Percentiles rank a stretch among this genome's conserved stretches.
Evolutionary conservation across 2,888 invertebrate genomes (phyloP).

Genomic region (Oasisia sp.): DNA sequence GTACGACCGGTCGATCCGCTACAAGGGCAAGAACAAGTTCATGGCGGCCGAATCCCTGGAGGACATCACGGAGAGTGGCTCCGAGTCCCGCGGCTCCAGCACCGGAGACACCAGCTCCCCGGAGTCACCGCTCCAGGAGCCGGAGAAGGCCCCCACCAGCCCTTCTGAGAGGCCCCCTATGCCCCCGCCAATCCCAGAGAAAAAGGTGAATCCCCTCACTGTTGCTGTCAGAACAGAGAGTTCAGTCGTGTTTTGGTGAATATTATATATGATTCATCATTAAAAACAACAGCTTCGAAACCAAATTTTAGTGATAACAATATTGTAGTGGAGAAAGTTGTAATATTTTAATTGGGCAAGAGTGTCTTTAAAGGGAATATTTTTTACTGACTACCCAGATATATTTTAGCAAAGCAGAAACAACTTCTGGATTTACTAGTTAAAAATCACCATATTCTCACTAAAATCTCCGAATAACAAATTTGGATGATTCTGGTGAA

Average conservation of each 20-base stretch:
- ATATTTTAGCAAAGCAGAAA: not conserved
- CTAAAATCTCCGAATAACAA: too few relatives aligned
- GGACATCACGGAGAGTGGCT: slow-evolving; percentile 29
- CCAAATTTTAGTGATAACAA: too few relatives aligned
- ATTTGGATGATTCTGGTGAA: too few relatives aligned
- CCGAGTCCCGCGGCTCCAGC: slow-evolving; percentile 20
- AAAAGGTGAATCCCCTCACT: not conserved
- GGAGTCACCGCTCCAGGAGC: not conserved
- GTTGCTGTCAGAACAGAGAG: too few relatives aligned
- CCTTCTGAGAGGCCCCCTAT: not conserved
- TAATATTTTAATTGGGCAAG: too few relatives aligned
- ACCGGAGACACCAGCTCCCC: not conserved
- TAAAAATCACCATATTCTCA: too few relatives aligned
- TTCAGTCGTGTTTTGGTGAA: too few relatives aligned
- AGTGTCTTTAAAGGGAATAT: not conserved
- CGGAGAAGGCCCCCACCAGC: not conserved
- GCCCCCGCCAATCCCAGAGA: not conserved
- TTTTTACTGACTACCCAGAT: not conserved
- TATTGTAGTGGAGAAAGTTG: too few relatives aligned
- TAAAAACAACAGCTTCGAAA: too few relatives aligned
- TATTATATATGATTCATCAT: too few relatives aligned
- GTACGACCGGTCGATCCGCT: slow-evolving; percentile 72
- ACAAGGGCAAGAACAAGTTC: slow-evolving; percentile 31
- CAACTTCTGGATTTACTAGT: not conserved
- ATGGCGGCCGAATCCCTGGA: slow-evolving; percentile 36